Conservation (phyloP, 2,888 invertebrate genomes). For the Minunthozetes semirufus region DNA sequence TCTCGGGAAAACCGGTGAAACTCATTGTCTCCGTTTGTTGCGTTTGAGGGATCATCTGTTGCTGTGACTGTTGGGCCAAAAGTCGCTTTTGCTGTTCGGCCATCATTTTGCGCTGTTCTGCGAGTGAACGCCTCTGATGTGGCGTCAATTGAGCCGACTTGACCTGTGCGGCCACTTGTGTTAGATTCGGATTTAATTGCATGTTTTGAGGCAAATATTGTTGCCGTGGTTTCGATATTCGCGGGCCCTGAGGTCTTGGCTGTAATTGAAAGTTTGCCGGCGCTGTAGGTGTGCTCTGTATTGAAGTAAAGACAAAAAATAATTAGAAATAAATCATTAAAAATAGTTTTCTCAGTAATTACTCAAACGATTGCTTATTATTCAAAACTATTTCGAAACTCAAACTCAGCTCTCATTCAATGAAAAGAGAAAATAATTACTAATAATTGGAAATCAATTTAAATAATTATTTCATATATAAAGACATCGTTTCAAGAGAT, state of each 20-base stretch:
- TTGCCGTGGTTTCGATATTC: background rate
- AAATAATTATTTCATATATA: too few relatives aligned
- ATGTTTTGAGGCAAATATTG: conserved; percentile 25
- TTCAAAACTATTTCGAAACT: too few relatives aligned
- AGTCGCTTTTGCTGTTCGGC: conserved; percentile 42
- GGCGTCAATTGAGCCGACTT: conserved; percentile 35
- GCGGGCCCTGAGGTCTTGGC: conserved; percentile 9
- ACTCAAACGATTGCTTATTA: background rate
- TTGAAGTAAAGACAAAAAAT: background rate
- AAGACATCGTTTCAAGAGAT: too few relatives aligned
- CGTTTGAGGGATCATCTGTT: conserved; percentile 47
- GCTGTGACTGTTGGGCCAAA: conserved; percentile 57
- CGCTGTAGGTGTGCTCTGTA: background rate
- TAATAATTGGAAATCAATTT: too few relatives aligned
- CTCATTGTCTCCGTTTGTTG: conserved; percentile 31
- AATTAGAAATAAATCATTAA: background rate
- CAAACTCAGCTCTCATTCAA: too few relatives aligned
- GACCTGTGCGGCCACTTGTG: conserved; percentile 18
- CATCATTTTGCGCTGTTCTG: conserved; percentile 50
- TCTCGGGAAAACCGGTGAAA: conserved; percentile 49
- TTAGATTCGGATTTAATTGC: conserved; percentile 18
- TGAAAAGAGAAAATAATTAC: too few relatives aligned
- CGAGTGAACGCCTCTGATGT: conserved; percentile 40
- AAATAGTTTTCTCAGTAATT: background rate
- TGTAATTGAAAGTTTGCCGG: conserved; percentile 28